Evolutionary conservation across 2,888 invertebrate genomes (phyloP), one percentile per base, ranked within the genome.

Genomic region (Machimus atricapillus): DNA sequence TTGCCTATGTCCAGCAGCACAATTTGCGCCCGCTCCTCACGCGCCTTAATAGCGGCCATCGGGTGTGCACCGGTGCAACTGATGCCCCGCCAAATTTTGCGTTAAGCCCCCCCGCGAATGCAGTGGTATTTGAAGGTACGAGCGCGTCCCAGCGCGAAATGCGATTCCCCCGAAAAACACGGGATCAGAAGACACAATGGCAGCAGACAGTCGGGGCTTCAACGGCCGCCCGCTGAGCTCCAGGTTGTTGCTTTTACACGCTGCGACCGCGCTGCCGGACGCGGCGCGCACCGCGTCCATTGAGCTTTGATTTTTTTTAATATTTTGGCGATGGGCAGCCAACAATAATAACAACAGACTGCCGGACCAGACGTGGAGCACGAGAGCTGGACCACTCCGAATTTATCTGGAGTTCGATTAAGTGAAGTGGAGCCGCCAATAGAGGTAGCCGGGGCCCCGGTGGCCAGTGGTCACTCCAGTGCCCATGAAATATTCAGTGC

Each of bases 401-500:
- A 82, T 58, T 82, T 58, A 82, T 82, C 66, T 82, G 27, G 23
- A 37, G 37, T 52, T 34, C 34, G 82, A 82, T 82, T 52, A 82
- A 58, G 58, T 82, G 58, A 82, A 82, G 37, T 82, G 52, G 58
- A 66, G 19, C 66, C 27, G 27, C 9, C 81, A 52, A 27, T 27
- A 66, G 66, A 66, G 66, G 66, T 58, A 23, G 58, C 7, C 56
- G 56, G 56, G 12, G 12, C 0, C 4, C 19, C 19, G 7, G n/a
- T 56, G n/a, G 56, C 56, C 66, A 12, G 66, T 12, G 27, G 66
- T 2, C 37, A 78, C 43, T 52, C 52, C 79, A 52, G 2, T 52
- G 31, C 52, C 79, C 52, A 79, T 79, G 52, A 79, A 79, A 79
- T 79, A 79, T 79, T 79, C 79, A 79, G 52, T 79, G 79, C 79